Percentiles rank a stretch among this genome's conserved stretches.
These are phyloP conservation scores for Gnathonemus longibarbis DNA, from an alignment of 2,113 vertebrate species.

Conservation along the genomic window DNA sequence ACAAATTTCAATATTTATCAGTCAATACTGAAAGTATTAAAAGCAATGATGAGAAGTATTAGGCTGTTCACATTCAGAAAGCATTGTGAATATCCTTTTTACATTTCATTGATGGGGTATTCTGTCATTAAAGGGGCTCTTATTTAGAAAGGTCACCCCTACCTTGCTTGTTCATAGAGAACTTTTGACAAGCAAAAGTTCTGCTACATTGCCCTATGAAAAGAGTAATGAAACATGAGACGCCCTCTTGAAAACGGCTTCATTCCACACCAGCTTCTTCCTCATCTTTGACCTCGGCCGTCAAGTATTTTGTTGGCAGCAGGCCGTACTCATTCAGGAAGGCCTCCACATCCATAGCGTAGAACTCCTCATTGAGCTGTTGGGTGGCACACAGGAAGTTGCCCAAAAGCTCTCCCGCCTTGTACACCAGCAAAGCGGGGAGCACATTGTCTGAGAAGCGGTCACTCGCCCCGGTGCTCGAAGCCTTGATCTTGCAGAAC, in stretches of 20 bases:
- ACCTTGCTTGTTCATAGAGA: neutral
- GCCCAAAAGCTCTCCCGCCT: conserved; percentile 86
- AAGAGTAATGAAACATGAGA: conserved; percentile 26
- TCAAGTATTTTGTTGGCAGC: conserved; percentile 76
- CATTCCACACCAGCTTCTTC: conserved; percentile 73
- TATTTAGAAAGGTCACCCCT: neutral
- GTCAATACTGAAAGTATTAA: too few relatives aligned
- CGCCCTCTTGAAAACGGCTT: neutral
- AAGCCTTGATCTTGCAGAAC: conserved; percentile 90
- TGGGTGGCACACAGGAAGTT: conserved; percentile 84
- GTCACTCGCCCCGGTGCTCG: conserved; percentile 75
- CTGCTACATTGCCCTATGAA: conserved; percentile 13
- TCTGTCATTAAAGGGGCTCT: conserved; percentile 2
- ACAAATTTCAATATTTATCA: neutral
- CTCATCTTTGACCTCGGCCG: conserved; percentile 48
- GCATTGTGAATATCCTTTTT: neutral
- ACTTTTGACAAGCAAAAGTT: neutral
- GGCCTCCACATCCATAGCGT: conserved; percentile 82
- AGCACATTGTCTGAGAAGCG: conserved; percentile 81
- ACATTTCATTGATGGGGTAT: neutral
- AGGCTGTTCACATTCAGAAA: neutral
- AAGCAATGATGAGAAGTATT: neutral
- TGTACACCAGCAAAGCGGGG: conserved; percentile 85
- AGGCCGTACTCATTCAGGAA: conserved; percentile 92
- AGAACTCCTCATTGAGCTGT: conserved; percentile 83